Evolutionary conservation across 2,113 vertebrate genomes (phyloP), one percentile per base, ranked within the genome.

Genomic region (Halcyon malimbica): DNA sequence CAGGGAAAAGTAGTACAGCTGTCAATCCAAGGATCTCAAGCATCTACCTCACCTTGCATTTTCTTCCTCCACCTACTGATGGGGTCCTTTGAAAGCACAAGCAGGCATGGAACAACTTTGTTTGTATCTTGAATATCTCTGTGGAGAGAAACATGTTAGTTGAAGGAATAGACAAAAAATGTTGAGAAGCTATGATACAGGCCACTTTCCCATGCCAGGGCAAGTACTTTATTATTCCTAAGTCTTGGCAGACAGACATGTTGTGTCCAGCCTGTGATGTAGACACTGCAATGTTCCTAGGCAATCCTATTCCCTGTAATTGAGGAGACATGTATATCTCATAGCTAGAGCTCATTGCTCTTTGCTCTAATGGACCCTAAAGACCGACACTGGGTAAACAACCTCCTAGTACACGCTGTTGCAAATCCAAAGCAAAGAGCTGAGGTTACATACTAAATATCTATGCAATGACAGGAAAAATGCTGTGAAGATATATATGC

Each of bases 191-290:
- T 54, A 83, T 87, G 13, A 39, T 20, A 16, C 5, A 59, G 20
- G 31, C 20, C 11, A 26, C 28, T 68, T 64, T 54, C 33, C 13
- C 5, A 31, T 16, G 24, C 20, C 54, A 74, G 62, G 56, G 7
- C 10, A 13, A 33, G 17, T 33, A 10, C 9, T 31, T 18, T 77
- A 13, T 6, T 64, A 35, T 60, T n/a, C 28, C 37, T 59, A 56
- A 41, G 3, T 23, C 31, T 51, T 67, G 29, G 13, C 15, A 54
- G 53, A 16, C 23, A 39, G 29, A 44, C 0, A 31, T 4, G 0
- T 31, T 57, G 31, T 56, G 39, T 48, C 41, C n/a, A 71, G 10
- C 68, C 24, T 71, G 26, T 71, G 53, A 26, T 33, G 11, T 7
- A 53, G 26, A 39, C 13, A 56, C 54, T 83, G 23, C 14, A 25